These are phyloP conservation scores for Tachina fera DNA, from an alignment of 2,888 invertebrate species.

Conservation along the genomic window DNA sequence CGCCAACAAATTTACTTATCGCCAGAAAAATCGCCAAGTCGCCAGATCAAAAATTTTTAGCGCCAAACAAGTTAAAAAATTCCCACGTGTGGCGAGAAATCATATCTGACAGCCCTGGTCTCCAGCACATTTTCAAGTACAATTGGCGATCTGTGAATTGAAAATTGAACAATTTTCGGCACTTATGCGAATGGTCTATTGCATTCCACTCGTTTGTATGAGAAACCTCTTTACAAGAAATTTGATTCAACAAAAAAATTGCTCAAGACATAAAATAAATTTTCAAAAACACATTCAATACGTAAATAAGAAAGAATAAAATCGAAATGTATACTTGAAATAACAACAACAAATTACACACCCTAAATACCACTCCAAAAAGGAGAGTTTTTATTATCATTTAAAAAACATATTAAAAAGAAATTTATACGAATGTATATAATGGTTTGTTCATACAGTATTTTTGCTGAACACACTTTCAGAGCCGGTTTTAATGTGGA, in stretches of 20 bases:
- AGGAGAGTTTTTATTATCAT: slow-evolving; percentile 29
- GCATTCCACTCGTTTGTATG: too few relatives aligned
- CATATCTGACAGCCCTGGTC: too few relatives aligned
- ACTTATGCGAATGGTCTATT: too few relatives aligned
- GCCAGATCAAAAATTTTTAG: too few relatives aligned
- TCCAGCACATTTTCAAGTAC: too few relatives aligned
- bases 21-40: too few relatives aligned
- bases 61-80: too few relatives aligned
- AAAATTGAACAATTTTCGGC: too few relatives aligned
- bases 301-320: not conserved
- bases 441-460: not conserved
- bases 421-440: not conserved
- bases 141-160: too few relatives aligned
- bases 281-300: slow-evolving; percentile 1
- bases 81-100: too few relatives aligned
- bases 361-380: slow-evolving; percentile 55
- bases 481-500: slow-evolving; percentile 5
- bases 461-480: not conserved
- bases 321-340: slow-evolving; percentile 21
- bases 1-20: too few relatives aligned
- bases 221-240: not conserved
- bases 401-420: slow-evolving; percentile 23
- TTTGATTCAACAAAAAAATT: not conserved
- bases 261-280: not conserved
- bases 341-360: slow-evolving; percentile 39